Conservation (phyloP, 2,888 invertebrate genomes). For the Hemistola chrysoprasaria region DNA sequence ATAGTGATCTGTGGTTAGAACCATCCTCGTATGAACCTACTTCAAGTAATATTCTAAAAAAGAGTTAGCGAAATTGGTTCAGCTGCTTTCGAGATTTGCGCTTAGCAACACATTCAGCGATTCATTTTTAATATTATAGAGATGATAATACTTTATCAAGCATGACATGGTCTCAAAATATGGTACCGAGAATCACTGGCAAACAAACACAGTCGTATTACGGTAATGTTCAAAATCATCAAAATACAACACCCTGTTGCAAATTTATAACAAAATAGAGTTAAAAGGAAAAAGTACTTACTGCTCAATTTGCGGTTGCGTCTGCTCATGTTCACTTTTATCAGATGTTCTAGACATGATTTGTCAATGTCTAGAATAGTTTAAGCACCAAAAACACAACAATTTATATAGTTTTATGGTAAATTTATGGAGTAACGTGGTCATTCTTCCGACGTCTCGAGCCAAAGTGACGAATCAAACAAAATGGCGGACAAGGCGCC, state of each 20-base stretch:
- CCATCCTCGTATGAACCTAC: too few species aligned
- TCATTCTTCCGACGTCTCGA: slow-evolving; percentile 7
- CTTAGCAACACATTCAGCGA: too few species aligned
- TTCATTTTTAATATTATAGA: too few species aligned
- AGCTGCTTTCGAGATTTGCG: too few species aligned
- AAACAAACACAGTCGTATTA: too few species aligned
- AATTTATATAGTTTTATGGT: slow-evolving; percentile 2
- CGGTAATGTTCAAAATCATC: slow-evolving; percentile 1
- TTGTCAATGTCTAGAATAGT: slow-evolving; percentile 1
- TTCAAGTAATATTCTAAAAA: too few species aligned
- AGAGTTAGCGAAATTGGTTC: too few species aligned
- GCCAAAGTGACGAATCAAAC: slow-evolving; percentile 15
- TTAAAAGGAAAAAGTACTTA: not conserved
- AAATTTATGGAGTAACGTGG: slow-evolving; percentile 7
- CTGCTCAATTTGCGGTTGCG: slow-evolving; percentile 6
- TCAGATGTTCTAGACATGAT: slow-evolving; percentile 3
- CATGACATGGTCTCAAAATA: too few species aligned
- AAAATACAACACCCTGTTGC: slow-evolving; percentile 9
- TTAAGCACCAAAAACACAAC: not conserved
- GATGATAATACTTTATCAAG: too few species aligned
- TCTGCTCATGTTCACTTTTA: slow-evolving; percentile 5
- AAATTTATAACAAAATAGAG: slow-evolving; percentile 6
- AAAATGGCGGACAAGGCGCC: slow-evolving; percentile 15
- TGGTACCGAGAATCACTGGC: too few species aligned
- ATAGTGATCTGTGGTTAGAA: too few species aligned